phyloP scores from a whole-genome alignment of 2,113 vertebrate species.

The Austrofundulus limnaeus region DNA sequence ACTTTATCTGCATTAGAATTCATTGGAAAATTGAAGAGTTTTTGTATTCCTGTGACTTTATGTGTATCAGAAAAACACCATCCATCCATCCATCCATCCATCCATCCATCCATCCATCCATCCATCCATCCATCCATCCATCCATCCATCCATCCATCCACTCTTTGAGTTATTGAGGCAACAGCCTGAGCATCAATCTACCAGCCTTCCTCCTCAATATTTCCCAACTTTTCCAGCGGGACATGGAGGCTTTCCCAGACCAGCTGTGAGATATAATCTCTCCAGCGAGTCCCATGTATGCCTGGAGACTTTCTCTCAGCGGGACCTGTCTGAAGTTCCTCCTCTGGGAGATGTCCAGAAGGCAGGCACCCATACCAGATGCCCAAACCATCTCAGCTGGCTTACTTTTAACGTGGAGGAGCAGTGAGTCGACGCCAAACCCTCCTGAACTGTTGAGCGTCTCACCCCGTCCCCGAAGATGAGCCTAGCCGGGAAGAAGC shows the following conservation, averaged over 20 bases:
- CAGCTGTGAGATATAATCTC: not conserved
- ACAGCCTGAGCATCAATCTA: too few relatives aligned
- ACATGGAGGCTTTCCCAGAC: not conserved
- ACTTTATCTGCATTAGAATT: conserved; percentile 9
- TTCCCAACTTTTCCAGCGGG: not conserved
- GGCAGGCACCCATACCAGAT: too few relatives aligned
- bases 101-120: not conserved
- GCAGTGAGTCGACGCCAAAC: not conserved
- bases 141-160: not conserved
- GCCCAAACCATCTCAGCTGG: not conserved
- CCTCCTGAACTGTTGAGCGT: not conserved
- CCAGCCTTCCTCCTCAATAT: not conserved
- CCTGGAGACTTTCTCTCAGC: not conserved
- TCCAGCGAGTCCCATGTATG: not conserved
- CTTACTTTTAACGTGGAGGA: not conserved
- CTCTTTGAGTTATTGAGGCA: too few relatives aligned
- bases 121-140: not conserved
- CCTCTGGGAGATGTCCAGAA: not conserved
- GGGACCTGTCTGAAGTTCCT: not conserved
- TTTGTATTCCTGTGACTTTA: not conserved
- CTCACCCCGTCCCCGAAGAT: too few relatives aligned
- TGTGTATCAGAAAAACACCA: too few relatives aligned
- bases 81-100: too few relatives aligned
- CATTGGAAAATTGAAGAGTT: conserved; percentile 2
- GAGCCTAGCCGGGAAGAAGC: too few relatives aligned